Base-by-base conservation (phyloP, 2,888 invertebrate species). In the Cephalotes varians region DNA sequence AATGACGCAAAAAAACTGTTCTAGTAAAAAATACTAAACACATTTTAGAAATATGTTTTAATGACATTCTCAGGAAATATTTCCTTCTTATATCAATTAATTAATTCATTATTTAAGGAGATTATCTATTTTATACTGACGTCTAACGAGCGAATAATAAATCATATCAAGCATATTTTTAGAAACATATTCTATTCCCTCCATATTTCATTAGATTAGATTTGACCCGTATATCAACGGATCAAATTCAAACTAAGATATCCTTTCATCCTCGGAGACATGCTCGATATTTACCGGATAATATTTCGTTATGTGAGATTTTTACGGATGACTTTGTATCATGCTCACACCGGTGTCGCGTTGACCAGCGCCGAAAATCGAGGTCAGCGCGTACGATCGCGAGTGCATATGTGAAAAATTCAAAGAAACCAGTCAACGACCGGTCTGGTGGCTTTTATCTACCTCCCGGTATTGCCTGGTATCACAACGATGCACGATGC, bases 391-490 rank as follows among this genome's bases (percentile, higher is more conserved):
- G 73, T 64, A 54, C 44, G 31, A 28, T n/a, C 58, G 49, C 51
- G 37, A 74, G n/a, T 79, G 80, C 76, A 67, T 28, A 54, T 79
- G 44, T 71, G 82, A 88, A 87, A 88, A 84, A 84, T 88, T 88
- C 74, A 21, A 80, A 40, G 85, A 82, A 84, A 87, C 83, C 87
- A 86, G 89, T 72, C 84, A 74, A 67, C 82, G 87, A 88, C 87
- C 88, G 89, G 82, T 89, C 76, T 54, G 47, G 5, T 34, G 40
- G 47, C 72, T 87, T 85, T 84, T 80, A 81, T 83, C 83, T 64
- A 18, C 49, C 34, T 67, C 47, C 34, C 21, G 72, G 31, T 64
- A 58, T 76, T 72, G 28, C n/a, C 15, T n/a, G 28, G 40, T 64
- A 58, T 72, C 80, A 21, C 25, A 60, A 40, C 21, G 21, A 49